Conservation (phyloP, 2,797 vertebrate genomes). For the Urosaurus nigricauda region DNA sequence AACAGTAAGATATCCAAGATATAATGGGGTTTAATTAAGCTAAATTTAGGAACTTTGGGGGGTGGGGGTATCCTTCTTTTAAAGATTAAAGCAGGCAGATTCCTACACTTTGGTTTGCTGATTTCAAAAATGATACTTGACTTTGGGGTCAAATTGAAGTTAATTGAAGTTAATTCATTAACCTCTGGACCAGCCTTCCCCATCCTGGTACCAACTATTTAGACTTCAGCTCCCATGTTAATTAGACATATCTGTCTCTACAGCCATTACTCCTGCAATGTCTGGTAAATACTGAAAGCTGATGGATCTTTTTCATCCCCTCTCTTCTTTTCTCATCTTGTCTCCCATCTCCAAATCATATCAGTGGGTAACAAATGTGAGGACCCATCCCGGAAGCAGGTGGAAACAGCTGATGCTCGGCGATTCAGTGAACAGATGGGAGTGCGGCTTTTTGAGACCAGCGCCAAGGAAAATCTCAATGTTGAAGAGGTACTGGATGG, state of each 20-base stretch:
- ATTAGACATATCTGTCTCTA: background rate
- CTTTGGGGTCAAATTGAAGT: too few relatives aligned
- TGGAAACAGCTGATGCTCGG: conserved; percentile 83
- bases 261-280: background rate
- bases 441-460: conserved; percentile 86
- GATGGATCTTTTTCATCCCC: background rate
- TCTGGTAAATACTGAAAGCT: background rate
- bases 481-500: conserved; percentile 85
- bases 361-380: conserved; percentile 89
- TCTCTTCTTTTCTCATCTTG: background rate
- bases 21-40: background rate
- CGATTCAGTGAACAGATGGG: conserved; percentile 85
- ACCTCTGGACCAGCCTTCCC: background rate
- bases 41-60: background rate
- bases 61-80: background rate
- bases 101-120: background rate
- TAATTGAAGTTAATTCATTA: background rate
- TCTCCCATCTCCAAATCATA: background rate
- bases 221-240: background rate
- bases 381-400: conserved; percentile 81
- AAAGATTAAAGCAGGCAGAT: background rate
- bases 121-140: background rate
- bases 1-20: background rate
- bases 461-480: conserved; percentile 89
- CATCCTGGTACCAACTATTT: background rate